Conservation (phyloP, 2,888 invertebrate species). For the Pecten maximus region DNA sequence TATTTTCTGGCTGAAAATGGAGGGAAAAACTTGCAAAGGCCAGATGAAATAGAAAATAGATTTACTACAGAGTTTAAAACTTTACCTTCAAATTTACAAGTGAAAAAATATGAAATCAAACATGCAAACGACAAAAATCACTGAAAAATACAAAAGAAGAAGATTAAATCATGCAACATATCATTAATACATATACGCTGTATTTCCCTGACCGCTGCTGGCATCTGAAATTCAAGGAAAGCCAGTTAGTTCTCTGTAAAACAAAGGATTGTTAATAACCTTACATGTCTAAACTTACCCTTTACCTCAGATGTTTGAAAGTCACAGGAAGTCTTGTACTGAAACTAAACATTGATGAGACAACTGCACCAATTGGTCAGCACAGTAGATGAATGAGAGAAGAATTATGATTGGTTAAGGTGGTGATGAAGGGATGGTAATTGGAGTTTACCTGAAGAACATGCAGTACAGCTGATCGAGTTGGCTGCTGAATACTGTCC, state of each 20-base stretch:
- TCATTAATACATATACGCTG: not conserved
- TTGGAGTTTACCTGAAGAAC: slow-evolving; percentile 63
- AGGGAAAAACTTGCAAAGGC: not conserved
- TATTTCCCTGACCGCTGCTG: not conserved
- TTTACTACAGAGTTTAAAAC: not conserved
- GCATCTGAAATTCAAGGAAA: not conserved
- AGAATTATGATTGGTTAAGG: not conserved
- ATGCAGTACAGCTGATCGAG: slow-evolving; percentile 63
- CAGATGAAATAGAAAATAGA: not conserved
- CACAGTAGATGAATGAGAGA: not conserved
- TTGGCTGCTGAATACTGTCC: slow-evolving; percentile 66
- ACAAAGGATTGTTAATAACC: not conserved
- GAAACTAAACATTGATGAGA: not conserved
- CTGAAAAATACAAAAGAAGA: slow-evolving; percentile 11
- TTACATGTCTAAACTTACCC: not conserved
- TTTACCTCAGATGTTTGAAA: not conserved
- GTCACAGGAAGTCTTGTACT: not conserved
- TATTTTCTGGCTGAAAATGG: not conserved
- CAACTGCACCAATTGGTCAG: not conserved
- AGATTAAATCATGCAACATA: not conserved
- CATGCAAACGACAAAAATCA: not conserved
- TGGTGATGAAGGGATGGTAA: not conserved
- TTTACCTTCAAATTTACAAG: slow-evolving; percentile 7
- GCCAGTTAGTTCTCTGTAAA: not conserved
- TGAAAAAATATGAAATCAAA: not conserved